Evolutionary conservation across 2,888 invertebrate genomes (phyloP), one percentile per base, ranked within the genome.

Genomic region (Seladonia tumulorum): DNA sequence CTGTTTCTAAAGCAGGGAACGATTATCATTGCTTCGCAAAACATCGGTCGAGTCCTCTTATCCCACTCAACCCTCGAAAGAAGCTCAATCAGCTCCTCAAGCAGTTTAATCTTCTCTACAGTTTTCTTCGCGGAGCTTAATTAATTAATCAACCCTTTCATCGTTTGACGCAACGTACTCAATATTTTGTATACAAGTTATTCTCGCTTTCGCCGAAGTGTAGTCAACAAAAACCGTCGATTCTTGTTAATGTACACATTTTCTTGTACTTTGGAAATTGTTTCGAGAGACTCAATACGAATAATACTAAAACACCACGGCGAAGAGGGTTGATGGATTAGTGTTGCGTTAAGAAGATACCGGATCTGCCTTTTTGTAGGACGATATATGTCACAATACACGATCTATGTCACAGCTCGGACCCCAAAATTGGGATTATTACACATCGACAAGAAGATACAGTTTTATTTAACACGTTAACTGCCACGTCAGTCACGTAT

Each of bases 21-120:
- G 68, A 39, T 68, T 68, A n/a, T 70, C 39, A n/a, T 68, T 68
- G 39, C 39, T 39, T 82, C 78, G 35, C 42, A 29, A 53, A 73
- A 53, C 72, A 4, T 72, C n/a, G 7, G 35, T 68, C 68, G 39
- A 39, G 68, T 68, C 39, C 68, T 39, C 68, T 68, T 39, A 68
- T 39, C 68, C 68, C 68, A 39, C 68, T 68, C 22, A 39, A 39
- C 39, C 35, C 39, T 68, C 39, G 39, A 68, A 68, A 68, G 68
- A 68, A 68, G 68, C 68, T 68, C 68, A 68, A 68, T 68, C 68
- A 39, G 68, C 39, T 39, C 68, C 68, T 68, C 39, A 8, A 16
- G 25, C 63, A 68, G 68, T 68, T 39, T 68, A 68, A 68, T 68
- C 35, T 68, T 68, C 66, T 68, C 66, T 68, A 22, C 35, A 68